Evolutionary conservation across 1,140 invertebrate genomes (phyloP).

Genomic region (Cyclina sinensis): DNA sequence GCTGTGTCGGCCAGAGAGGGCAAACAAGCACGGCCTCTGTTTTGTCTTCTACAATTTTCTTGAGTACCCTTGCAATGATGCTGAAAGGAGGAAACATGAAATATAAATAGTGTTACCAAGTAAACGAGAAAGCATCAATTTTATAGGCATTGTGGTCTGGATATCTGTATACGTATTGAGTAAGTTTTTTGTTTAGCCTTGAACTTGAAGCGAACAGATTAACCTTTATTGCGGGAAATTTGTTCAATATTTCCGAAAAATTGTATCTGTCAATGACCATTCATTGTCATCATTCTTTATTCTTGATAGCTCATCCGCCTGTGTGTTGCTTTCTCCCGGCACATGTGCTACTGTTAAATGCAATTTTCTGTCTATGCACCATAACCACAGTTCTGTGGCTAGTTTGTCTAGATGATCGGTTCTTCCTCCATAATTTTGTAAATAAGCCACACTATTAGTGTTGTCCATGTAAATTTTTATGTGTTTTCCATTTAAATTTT

Average conservation of each 20-base stretch:
- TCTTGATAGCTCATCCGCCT: slow-evolving; percentile 2
- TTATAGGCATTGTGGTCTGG: not conserved
- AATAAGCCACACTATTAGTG: not conserved
- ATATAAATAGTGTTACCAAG: slow-evolving; percentile 27
- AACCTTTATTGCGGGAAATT: not conserved
- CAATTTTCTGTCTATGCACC: slow-evolving; percentile 14
- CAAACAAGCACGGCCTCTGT: slow-evolving; percentile 45
- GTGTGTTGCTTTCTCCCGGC: not conserved
- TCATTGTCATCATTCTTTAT: slow-evolving; percentile 20
- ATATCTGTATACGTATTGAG: not conserved
- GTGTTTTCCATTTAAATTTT: not conserved
- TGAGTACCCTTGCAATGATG: slow-evolving; percentile 14
- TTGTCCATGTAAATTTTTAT: slow-evolving; percentile 11
- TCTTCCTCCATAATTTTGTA: not conserved
- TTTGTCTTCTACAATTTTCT: slow-evolving; percentile 56
- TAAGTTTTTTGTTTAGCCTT: not conserved
- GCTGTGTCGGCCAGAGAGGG: slow-evolving; percentile 66
- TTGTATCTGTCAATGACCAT: not conserved
- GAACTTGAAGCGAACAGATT: slow-evolving; percentile 24
- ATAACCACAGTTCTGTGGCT: slow-evolving; percentile 20
- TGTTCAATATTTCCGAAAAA: not conserved
- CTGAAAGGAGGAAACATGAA: slow-evolving; percentile 70
- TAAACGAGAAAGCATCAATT: slow-evolving; percentile 59
- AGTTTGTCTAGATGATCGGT: not conserved
- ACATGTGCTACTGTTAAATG: slow-evolving; percentile 45